Base-by-base conservation (phyloP, 2,797 vertebrate species). In the Setipinna tenuifilis region DNA sequence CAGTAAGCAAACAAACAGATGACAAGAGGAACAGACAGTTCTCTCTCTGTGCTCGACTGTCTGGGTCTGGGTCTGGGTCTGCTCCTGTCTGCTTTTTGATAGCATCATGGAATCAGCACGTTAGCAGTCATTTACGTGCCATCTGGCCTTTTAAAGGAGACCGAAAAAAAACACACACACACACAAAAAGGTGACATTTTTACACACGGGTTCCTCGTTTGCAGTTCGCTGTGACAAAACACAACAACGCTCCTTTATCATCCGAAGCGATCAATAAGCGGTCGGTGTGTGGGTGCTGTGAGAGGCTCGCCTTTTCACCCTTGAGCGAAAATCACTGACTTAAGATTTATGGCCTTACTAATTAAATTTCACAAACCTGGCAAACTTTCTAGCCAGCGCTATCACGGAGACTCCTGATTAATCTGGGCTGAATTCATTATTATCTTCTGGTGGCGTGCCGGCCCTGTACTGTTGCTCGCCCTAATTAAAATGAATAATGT, bases 281-380 rank as follows among this genome's bases (percentile, higher is more conserved):
- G 59, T n/a, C 41, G 62, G 81, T 21, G 54, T 86, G 48, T 44
- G 25, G 25, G 62, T 2, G 14, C 62, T 28, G 62, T 19, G 23
- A 35, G 35, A 31, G 61, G 14, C 71, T 58, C 50, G 31, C 71
- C 1, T 83, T 82, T 44, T 71, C 81, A 81, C 82, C 54, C 68
- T 83, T 23, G 46, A 50, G 65, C 81, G 57, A 58, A 75, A 75
- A 65, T 61, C 68, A 35, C 58, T 57, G 16, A 48, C 82, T 25
- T 25, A 83, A 86, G 85, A 86, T 86, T 86, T 86, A 86, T 86
- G 48, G 62, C 28, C 58, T 83, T 57, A 48, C 85, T 86, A 86
- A 86, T 86, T 82, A 82, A 84, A 86, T 86, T 86, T 78, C 71
- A 82, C 85, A 86, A 83, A 83, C 85, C 82, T 83, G 85, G 85